Conservation (phyloP, 2,797 vertebrate genomes). For the Pelobates cultripes region DNA sequence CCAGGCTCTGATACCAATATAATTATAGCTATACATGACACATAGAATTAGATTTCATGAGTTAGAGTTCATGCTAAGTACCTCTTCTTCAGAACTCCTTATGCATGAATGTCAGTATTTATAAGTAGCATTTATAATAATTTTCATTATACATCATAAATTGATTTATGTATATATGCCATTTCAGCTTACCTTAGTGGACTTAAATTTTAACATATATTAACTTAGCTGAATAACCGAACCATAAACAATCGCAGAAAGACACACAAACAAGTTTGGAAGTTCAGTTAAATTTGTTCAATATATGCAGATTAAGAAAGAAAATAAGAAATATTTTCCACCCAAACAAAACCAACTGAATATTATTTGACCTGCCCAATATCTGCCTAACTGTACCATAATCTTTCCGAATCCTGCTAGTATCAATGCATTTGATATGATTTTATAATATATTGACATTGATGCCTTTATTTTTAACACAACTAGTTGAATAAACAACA, state of each 20-base stretch:
- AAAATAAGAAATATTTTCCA: slow-evolving; percentile 6
- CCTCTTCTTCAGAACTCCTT: too few relatives aligned
- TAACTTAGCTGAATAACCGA: too few relatives aligned
- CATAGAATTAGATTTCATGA: too few relatives aligned
- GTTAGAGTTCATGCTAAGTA: too few relatives aligned
- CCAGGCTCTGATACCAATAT: too few relatives aligned
- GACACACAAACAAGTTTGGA: neutral
- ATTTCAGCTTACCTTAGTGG: too few relatives aligned
- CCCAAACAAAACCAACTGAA: neutral
- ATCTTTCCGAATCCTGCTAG: slow-evolving; percentile 1
- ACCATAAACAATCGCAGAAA: neutral
- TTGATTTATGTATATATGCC: too few relatives aligned
- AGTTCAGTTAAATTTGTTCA: neutral
- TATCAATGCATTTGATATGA: neutral
- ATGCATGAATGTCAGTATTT: too few relatives aligned
- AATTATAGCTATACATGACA: too few relatives aligned
- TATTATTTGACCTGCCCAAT: neutral
- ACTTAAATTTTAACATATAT: too few relatives aligned
- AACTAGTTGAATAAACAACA: neutral
- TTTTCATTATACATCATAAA: too few relatives aligned
- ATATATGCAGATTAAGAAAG: neutral
- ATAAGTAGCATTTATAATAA: too few relatives aligned
- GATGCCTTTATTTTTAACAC: neutral
- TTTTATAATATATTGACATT: neutral
- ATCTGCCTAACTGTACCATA: neutral